A percentile compares a stretch with the other conserved stretches of the same genome.
These are phyloP conservation scores for Lichenostomus cassidix DNA, from an alignment of 2,113 vertebrate species.

Conservation along the genomic window DNA sequence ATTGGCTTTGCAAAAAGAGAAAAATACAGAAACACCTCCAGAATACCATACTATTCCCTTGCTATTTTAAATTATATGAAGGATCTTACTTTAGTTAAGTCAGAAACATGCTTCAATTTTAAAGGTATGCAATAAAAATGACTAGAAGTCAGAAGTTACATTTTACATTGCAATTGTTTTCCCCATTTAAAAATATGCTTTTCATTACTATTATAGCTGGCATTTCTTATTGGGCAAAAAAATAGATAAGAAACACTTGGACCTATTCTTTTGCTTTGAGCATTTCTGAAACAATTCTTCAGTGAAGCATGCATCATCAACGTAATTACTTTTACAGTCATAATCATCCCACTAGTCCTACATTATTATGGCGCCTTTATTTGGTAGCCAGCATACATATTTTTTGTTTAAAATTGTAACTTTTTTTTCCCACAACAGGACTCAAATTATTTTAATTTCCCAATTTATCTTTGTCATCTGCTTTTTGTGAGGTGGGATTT, in stretches of 20 bases:
- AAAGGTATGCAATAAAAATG: background rate
- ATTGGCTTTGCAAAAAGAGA: background rate
- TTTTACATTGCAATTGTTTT: background rate
- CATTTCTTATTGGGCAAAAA: background rate
- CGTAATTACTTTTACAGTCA: background rate
- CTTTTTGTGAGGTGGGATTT: background rate
- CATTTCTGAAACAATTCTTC: background rate
- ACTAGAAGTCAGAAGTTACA: background rate
- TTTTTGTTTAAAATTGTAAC: background rate
- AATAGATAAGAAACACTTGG: background rate
- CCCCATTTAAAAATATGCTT: background rate
- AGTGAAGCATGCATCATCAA: background rate
- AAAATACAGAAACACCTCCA: background rate
- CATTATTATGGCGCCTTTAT: background rate
- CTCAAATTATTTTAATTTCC: background rate
- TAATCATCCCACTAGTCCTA: background rate
- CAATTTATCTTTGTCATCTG: background rate
- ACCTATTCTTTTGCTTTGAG: background rate
- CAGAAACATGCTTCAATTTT: background rate
- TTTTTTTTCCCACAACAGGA: background rate
- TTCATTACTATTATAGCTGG: background rate
- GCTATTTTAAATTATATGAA: background rate
- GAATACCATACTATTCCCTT: background rate
- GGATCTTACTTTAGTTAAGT: background rate
- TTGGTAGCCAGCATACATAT: background rate